Base-by-base conservation (phyloP, 2,888 invertebrate genomes). In the Drosophila koepferae region DNA sequence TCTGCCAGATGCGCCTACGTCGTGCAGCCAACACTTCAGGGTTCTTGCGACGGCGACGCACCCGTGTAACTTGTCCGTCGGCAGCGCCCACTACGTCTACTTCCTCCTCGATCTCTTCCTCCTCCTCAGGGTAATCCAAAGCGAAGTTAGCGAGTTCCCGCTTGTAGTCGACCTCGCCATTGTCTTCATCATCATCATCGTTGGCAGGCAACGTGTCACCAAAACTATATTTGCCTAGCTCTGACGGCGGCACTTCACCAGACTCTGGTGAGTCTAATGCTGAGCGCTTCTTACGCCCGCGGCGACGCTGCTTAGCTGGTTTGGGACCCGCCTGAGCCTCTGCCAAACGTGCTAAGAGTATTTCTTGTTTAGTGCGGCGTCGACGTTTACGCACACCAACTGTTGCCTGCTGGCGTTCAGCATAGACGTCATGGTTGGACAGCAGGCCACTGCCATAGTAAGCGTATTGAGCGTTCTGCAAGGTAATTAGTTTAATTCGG, bases 381-480 rank as follows among this genome's bases (percentile, higher is more conserved):
- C 92, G 87, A 1, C 92, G 91, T 68, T 92, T 92, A 1, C 92
- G 92, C 0, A 92, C 90, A 0, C 93, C 93, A 6, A 91, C 91
- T 2, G 93, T 91, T 1, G 92, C 92, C 56, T 92, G 92, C 63
- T 93, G 96, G 80, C 97, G 96, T 86, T 98, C 98, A 12, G 97
- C 96, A 92, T 97, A 98, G 86, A 96, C 96, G 91, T 98, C 99
- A 80, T 96, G 95, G 81, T 96, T 97, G 6, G 98, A 98, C n/a
- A 99, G 94, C 28, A 99, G 93, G 0, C 99, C 98, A 56, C 97
- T 95, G 18, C 97, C 97, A 93, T 98, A 99, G 93, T 98, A 99
- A 94, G 96, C 96, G 93, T 96, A 98, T 86, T 97, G 97, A 43
- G 95, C 95, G 88, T 96, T 96, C 96, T 96, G 87, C 4, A 92